phyloP scores from a whole-genome alignment of 1,140 invertebrate genomes.

The Zaprionus inermis region DNA sequence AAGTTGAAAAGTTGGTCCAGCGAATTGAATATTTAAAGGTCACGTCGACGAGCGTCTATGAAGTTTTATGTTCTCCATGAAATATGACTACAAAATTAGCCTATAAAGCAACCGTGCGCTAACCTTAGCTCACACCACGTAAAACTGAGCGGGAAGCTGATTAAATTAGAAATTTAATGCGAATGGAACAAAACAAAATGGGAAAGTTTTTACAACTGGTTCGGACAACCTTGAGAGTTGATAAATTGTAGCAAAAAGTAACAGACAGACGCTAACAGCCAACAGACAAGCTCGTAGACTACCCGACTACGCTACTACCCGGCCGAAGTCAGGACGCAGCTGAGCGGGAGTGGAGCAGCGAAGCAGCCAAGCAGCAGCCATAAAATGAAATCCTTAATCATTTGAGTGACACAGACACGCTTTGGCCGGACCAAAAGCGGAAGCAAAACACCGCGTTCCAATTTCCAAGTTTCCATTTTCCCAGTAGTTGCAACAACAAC shows the following conservation, averaged over 20 bases:
- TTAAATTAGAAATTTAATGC: constrained; percentile 79
- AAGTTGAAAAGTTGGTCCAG: constrained; percentile 22
- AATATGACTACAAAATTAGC: constrained; percentile 47
- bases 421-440: constrained; percentile 28
- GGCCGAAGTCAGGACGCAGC: not conserved
- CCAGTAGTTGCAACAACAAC: constrained; percentile 13
- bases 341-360: constrained; percentile 10
- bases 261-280: constrained; percentile 43
- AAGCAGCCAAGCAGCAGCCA: constrained; percentile 50
- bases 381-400: constrained; percentile 81
- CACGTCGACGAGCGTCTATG: constrained; percentile 10
- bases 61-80: constrained; percentile 56
- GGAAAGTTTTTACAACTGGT: constrained; percentile 72
- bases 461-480: constrained; percentile 30
- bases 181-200: constrained; percentile 49
- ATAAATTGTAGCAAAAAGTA: constrained; percentile 77
- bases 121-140: not conserved
- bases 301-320: not conserved
- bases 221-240: constrained; percentile 68
- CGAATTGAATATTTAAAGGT: constrained; percentile 70
- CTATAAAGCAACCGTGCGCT: constrained; percentile 7
- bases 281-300: constrained; percentile 1
- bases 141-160: constrained; percentile 59
- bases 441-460: constrained; percentile 14
- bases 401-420: constrained; percentile 72